Percentiles rank a stretch among this genome's conserved stretches.
These are phyloP conservation scores for Cavia porcellus DNA, from an alignment of 2,113 vertebrate species.

Conservation along the genomic window DNA sequence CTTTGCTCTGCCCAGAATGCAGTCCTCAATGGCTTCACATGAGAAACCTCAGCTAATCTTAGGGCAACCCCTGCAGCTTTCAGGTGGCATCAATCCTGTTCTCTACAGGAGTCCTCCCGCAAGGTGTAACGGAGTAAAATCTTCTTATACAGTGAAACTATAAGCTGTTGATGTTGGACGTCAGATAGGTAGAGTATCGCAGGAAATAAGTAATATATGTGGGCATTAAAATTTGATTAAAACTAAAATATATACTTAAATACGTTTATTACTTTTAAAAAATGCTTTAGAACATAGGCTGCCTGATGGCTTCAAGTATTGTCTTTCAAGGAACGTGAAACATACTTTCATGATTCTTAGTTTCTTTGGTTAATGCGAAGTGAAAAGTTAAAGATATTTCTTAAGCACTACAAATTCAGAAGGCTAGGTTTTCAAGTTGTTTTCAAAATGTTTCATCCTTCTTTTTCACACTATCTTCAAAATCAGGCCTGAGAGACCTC, in stretches of 20 bases:
- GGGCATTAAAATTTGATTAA: background rate
- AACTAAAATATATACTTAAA: background rate
- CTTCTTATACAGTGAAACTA: background rate
- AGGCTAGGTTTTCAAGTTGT: background rate
- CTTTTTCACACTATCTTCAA: background rate
- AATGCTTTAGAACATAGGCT: rapidly evolving
- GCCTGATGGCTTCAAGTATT: background rate
- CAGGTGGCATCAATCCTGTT: background rate
- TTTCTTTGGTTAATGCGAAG: background rate
- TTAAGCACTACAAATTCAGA: slow-evolving; percentile 53
- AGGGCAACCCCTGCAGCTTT: background rate
- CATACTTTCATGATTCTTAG: background rate
- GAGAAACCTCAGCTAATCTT: background rate
- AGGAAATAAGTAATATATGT: background rate
- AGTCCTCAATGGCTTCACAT: background rate
- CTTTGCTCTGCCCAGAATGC: background rate
- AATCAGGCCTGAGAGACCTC: background rate
- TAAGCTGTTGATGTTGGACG: background rate
- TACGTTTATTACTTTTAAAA: background rate
- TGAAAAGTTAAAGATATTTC: background rate
- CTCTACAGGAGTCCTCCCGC: background rate
- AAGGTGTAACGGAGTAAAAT: background rate
- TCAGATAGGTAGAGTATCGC: background rate
- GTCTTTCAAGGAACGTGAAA: background rate
- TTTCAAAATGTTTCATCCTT: background rate